Conservation (phyloP, 2,888 invertebrate species). For the Heteromurus nitidus region DNA sequence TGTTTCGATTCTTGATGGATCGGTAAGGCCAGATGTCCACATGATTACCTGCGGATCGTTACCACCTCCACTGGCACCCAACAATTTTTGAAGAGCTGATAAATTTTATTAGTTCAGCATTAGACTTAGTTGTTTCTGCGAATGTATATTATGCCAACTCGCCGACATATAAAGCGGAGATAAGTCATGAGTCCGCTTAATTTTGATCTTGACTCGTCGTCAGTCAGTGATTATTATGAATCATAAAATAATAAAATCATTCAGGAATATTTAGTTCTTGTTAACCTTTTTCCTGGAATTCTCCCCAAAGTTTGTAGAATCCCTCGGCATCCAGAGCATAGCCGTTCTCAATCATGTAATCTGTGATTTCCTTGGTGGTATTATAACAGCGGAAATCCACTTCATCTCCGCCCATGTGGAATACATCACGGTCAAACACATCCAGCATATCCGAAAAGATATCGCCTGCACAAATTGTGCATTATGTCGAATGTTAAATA, state of each 20-base stretch:
- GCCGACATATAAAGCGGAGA: too few species aligned
- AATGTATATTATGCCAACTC: too few species aligned
- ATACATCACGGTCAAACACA: slow-evolving; percentile 84
- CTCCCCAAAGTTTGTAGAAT: slow-evolving; percentile 75
- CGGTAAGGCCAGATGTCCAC: slow-evolving; percentile 88
- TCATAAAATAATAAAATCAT: too few species aligned
- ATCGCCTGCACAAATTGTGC: slow-evolving; percentile 75
- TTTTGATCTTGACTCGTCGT: too few species aligned
- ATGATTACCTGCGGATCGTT: slow-evolving; percentile 80
- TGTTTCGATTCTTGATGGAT: slow-evolving; percentile 80
- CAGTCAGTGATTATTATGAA: too few species aligned
- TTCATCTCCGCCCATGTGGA: slow-evolving; percentile 93
- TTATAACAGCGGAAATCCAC: slow-evolving; percentile 88
- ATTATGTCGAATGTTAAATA: too few species aligned
- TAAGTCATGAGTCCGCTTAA: too few species aligned
- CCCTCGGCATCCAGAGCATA: slow-evolving; percentile 75
- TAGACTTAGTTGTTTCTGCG: too few species aligned
- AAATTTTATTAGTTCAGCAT: too few species aligned
- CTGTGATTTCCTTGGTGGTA: slow-evolving; percentile 80
- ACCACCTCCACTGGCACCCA: slow-evolving; percentile 28
- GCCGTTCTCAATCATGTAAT: slow-evolving; percentile 76
- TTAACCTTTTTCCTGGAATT: slow-evolving; percentile 69
- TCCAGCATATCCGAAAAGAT: slow-evolving; percentile 85
- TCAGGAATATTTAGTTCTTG: too few species aligned
- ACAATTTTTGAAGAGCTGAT: slow-evolving; percentile 32